Conservation (phyloP, 1,140 invertebrate genomes). For the Maniola jurtina region DNA sequence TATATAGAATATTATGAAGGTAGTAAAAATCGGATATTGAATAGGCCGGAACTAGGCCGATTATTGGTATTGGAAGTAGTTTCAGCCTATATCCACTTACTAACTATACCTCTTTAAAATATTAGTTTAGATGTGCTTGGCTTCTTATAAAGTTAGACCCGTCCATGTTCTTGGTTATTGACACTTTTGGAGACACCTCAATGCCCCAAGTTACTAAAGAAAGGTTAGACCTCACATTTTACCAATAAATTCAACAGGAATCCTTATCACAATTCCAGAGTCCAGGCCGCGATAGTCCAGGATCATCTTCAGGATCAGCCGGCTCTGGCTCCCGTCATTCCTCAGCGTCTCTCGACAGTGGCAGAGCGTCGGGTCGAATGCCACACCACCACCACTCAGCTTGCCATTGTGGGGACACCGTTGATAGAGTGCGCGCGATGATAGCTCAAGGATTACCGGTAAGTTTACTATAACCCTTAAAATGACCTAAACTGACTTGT, state of each 20-base stretch:
- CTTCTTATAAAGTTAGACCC: too few species aligned
- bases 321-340: slow-evolving; percentile 90
- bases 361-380: slow-evolving; percentile 88
- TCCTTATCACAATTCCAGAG: slow-evolving; percentile 80
- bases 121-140: too few species aligned
- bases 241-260: neutral
- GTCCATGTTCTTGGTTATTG: too few species aligned
- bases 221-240: too few species aligned
- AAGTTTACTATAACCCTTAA: slow-evolving; percentile 45
- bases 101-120: too few species aligned
- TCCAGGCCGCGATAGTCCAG: slow-evolving; percentile 92
- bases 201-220: too few species aligned
- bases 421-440: slow-evolving; percentile 82
- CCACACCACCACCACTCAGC: slow-evolving; percentile 83
- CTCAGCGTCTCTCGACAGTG: slow-evolving; percentile 95
- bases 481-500: neutral
- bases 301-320: slow-evolving; percentile 90
- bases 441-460: slow-evolving; percentile 83
- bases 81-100: too few species aligned
- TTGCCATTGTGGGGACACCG: slow-evolving; percentile 88
- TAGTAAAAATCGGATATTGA: too few species aligned
- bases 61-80: too few species aligned
- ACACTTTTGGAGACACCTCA: too few species aligned
- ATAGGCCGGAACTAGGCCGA: too few species aligned
- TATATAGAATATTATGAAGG: too few species aligned